Base-by-base conservation (phyloP, 2,113 vertebrate species). In the Anarrhichthys ocellatus region DNA sequence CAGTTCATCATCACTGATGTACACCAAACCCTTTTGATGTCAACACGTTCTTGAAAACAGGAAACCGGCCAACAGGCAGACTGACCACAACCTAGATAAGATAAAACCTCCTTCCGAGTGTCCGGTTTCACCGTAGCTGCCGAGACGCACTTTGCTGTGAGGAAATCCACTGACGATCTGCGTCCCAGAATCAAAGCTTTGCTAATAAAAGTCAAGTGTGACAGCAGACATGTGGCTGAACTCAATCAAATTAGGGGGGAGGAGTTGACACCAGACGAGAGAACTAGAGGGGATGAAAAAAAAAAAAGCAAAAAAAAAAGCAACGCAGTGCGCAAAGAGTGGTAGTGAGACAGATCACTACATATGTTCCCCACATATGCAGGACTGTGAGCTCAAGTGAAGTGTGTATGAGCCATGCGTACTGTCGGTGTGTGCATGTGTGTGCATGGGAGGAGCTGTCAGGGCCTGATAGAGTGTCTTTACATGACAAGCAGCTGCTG, bases 401-500 rank as follows among this genome's bases (percentile, higher is more conserved):
- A 89, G 93, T 91, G 92, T 89, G 91, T 78, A 85, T 89, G 85
- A 76, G 82, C 88, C 66, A 78, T 86, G 89, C 79, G 42, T 80
- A 69, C 48, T 80, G 48, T 87, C 84, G 80, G 80, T 76, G 72
- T 76, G 79, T 61, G 76, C 38, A 27, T 85, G 86, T 83, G 87
- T 81, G 92, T 91, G 86, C 80, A 90, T 89, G 88, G 78, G 91
- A 87, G 95, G 95, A 96, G 96, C 97, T 98, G 97, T 98, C 97
- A 96, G 95, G 92, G 92, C 93, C 97, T 97, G 97, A 97, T 97
- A 95, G 96, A 99, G 97, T 96, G 94, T 96, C 96, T 96, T 94
- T 96, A 96, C 96, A 96, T 96, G 95, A 96, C 85, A 96, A 95
- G 97, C 97, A 97, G 97, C 96, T 98, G 97, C 96, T 94, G 95